Base-by-base conservation (phyloP, 2,888 invertebrate species). In the Xestia c-nigrum region DNA sequence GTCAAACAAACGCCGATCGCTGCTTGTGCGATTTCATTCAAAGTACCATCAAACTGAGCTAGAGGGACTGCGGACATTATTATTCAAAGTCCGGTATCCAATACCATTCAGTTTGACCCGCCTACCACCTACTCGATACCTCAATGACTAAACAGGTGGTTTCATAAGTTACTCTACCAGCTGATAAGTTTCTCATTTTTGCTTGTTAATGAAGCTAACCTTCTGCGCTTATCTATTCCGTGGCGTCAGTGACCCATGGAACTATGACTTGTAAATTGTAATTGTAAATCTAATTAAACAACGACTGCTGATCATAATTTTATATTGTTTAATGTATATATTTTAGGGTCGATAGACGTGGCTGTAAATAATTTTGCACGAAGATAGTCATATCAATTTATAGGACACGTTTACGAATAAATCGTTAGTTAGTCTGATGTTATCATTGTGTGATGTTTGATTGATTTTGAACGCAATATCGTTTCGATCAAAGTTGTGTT, bases 281-380 rank as follows among this genome's bases (percentile, higher is more conserved):
- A 87, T 89, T 89, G 79, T 85, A 87, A 84, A n/a, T 84, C 75
- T 82, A 86, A 88, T 83, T 78, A 83, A 85, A 91, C 90, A 88
- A 91, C 91, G 90, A 91, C 90, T 89, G 90, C 89, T 88, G 84
- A 88, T 88, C 86, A 88, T 79, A 83, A 87, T 88, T 86, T 84
- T 85, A 74, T 80, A 88, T 89, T 79, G 79, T 88, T 88, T 83
- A 78, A 73, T 88, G 83, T 87, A 89, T 86, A 84, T 84, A 86
- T 72, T 80, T 83, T 81, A 85, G 72, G 82, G 66, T 83, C 77
- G 74, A 75, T 84, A 84, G 85, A 85, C 76, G 76, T 86, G 78
- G 94, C 94, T 94, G 94, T 94, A 94, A 87, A 94, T 93, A 94
- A 90, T 92, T 93, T 93, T 93, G 94, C 94, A 94, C 92, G 87